Evolutionary conservation across 2,888 invertebrate genomes (phyloP), one percentile per base, ranked within the genome.

Genomic region (Ophonus ardosiacus): DNA sequence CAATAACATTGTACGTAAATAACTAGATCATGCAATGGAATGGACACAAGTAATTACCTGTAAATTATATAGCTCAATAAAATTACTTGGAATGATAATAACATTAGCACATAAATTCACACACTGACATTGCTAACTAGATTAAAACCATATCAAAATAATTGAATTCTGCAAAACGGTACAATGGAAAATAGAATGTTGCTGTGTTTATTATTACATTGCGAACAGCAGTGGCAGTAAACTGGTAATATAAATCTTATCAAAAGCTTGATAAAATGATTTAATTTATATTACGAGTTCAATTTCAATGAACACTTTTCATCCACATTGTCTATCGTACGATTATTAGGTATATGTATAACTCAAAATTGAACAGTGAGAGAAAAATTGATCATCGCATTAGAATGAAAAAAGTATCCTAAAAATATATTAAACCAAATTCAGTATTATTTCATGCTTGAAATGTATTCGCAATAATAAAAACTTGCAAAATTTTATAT

Each of bases 71-170:
- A 24, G 31, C 24, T 31, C 68, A n/a, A 68, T 68, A 68, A 68
- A 68, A 68, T 68, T 31, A 68, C 68, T 68, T 31, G 68, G 68
- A 68, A 68, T 68, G 63, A 68, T 68, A 68, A 68, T 68, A 68
- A 68, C 68, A 68, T 21, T 24, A 68, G 68, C 31, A 38, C 31
- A 68, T 68, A 68, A 68, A 68, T 68, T 68, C 68, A 68, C 68
- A 38, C 31, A 40, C n/a, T 38, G 68, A 38, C 68, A 38, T 24
- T 13, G 24, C 68, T 68, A 68, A 68, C 68, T 31, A 68, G 68
- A 68, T 68, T 68, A 38, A 68, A 68, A 68, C 68, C 68, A 68
- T 68, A 68, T 68, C 68, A 68, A 38, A 68, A 68, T 68, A 68
- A 68, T 68, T 68, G 68, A 68, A 68, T 68, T 68, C n/a, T 31